Percentiles rank a stretch among this genome's conserved stretches.
phyloP scores from a whole-genome alignment of 2,113 vertebrate species.

The Cyprichromis sp. region DNA sequence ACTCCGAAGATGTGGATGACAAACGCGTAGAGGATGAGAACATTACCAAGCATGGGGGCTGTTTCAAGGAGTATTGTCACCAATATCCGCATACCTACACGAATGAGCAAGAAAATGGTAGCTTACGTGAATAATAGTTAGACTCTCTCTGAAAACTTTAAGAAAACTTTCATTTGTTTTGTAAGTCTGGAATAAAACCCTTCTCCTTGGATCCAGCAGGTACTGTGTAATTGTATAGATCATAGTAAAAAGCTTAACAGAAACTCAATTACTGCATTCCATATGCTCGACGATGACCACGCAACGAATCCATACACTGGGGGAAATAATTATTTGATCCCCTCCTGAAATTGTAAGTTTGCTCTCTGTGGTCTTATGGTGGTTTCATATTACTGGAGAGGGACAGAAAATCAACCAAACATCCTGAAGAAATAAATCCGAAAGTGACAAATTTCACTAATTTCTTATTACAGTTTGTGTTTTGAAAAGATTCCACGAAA shows the following conservation, averaged over 20 bases:
- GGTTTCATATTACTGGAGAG: fast-evolving
- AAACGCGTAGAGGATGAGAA: constrained; percentile 45
- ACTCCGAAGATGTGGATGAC: constrained; percentile 43
- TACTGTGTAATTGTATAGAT: not conserved
- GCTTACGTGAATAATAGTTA: fast-evolving
- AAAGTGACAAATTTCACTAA: not conserved
- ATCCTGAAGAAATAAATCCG: not conserved
- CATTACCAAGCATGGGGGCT: constrained; percentile 74
- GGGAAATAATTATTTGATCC: not conserved
- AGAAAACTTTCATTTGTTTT: not conserved
- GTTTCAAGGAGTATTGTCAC: constrained; percentile 77
- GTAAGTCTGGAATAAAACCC: not conserved
- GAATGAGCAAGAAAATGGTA: not conserved
- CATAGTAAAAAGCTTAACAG: not conserved
- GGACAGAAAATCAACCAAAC: not conserved
- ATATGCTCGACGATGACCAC: fast-evolving
- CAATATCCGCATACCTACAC: constrained; percentile 77
- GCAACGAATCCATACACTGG: not conserved
- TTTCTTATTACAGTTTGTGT: not conserved
- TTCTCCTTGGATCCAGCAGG: not conserved
- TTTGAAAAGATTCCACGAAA: fast-evolving
- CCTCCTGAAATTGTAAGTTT: not conserved
- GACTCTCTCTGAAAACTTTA: fast-evolving
- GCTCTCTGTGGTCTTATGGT: not conserved
- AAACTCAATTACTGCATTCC: not conserved